Conservation (phyloP, 1,140 invertebrate species). For the Drosophila bocki region DNA sequence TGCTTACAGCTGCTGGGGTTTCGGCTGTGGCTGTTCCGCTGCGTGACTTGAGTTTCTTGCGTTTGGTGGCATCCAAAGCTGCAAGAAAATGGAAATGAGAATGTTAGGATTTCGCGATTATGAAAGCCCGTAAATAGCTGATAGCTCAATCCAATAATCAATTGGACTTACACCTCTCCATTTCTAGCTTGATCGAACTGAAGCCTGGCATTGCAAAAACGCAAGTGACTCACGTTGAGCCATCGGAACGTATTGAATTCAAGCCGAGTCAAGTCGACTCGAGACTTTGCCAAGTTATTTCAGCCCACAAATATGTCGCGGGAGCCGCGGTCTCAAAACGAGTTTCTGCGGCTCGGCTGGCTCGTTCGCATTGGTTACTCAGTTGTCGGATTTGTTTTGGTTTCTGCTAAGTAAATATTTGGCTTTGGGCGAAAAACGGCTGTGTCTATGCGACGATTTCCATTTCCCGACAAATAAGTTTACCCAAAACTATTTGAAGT, state of each 20-base stretch:
- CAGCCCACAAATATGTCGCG: conserved; percentile 67
- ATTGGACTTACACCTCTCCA: conserved; percentile 1
- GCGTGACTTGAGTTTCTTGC: conserved; percentile 80
- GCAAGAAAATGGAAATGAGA: conserved; percentile 9
- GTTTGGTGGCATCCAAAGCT: conserved; percentile 66
- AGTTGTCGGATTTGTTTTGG: conserved; percentile 41
- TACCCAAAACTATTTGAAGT: conserved; percentile 13
- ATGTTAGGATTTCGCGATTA: not conserved
- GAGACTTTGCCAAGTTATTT: conserved; percentile 52
- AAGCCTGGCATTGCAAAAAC: conserved; percentile 57
- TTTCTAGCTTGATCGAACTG: conserved; percentile 25
- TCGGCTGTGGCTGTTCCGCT: conserved; percentile 41
- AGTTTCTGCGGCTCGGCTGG: conserved; percentile 46
- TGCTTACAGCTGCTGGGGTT: conserved; percentile 15
- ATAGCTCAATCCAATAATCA: not conserved
- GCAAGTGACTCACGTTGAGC: conserved; percentile 61
- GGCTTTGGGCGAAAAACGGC: conserved; percentile 40
- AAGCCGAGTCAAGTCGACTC: conserved; percentile 1
- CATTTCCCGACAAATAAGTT: conserved; percentile 50
- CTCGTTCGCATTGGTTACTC: conserved; percentile 9
- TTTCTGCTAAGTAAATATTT: conserved; percentile 62
- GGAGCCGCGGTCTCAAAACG: conserved; percentile 54
- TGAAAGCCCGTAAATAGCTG: not conserved
- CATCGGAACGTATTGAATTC: conserved; percentile 1
- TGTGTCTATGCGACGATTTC: conserved; percentile 39